phyloP scores from a whole-genome alignment of 2,888 invertebrate genomes.

The Tridacna crocea region DNA sequence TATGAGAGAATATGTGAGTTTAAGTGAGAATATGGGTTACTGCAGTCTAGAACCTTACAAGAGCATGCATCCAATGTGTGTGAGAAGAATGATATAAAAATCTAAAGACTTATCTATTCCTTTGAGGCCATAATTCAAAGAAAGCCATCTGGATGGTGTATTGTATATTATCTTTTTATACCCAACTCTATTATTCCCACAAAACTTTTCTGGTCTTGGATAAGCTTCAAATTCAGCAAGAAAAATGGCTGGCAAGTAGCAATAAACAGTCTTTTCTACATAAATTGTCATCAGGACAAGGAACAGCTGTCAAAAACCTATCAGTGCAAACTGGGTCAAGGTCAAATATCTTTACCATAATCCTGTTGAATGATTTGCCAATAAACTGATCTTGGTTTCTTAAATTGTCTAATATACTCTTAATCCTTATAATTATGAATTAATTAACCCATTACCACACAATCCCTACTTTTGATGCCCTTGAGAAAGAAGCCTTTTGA shows the following conservation, averaged over 20 bases:
- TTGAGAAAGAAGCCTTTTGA: no score
- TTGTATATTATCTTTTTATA: neutral
- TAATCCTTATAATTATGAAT: no score
- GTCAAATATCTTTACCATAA: constrained; percentile 1
- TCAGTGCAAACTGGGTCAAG: constrained; percentile 18
- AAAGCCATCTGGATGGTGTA: constrained; percentile 16
- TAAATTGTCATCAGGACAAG: constrained; percentile 20
- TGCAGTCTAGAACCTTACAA: no score
- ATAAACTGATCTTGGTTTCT: neutral
- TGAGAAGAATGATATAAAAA: no score
- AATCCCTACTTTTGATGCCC: no score
- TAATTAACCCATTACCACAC: no score
- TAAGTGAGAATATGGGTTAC: no score
- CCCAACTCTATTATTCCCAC: constrained; percentile 15
- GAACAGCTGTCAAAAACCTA: constrained; percentile 22
- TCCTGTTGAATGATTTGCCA: neutral
- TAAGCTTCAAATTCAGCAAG: constrained; percentile 1
- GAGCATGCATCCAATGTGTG: no score
- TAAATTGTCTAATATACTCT: no score
- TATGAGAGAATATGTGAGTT: no score
- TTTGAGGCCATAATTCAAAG: neutral
- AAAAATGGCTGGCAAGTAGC: constrained; percentile 23
- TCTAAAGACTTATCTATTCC: no score
- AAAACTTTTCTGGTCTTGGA: constrained; percentile 19
- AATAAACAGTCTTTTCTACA: constrained; percentile 22